Evolutionary conservation across 2,113 vertebrate species (phyloP), one percentile per base, ranked within the genome.

Genomic region (Neopipo cinnamomea): DNA sequence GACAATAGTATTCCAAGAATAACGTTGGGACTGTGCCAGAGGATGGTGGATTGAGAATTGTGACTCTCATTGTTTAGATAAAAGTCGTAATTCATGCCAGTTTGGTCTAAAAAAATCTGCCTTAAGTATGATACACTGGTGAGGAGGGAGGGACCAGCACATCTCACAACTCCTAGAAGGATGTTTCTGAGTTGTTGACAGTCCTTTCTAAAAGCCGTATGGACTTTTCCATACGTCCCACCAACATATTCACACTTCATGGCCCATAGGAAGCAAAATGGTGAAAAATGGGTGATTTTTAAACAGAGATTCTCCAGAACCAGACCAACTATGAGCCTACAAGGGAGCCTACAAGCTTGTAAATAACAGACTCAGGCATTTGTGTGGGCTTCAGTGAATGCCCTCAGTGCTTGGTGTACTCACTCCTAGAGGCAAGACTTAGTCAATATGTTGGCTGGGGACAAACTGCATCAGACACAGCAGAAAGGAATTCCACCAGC

Each of bases 401-500:
- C 21, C 39, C 53, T 73, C 58, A 14, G 70, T 58, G 49, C 73
- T 39, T 8, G 11, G 56, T 24, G 16, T 14, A 25, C 52, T 80
- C 24, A 39, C 31, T 73, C 3, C 0, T 7, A 61, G 35, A 68
- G 52, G n/a, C 44, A 50, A 66, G 52, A 31, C 56, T 92, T 42
- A 25, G 2, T 70, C 47, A 44, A 8, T 41, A 19, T 24, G 47
- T 35, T 93, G 73, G 42, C 88, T 89, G 82, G 68, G 92, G 88
- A 73, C 81, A 96, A 91, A 76, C 75, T 2, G 2, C 91, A 93
- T 28, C 50, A 87, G 86, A 59, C 35, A 10, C 72, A 89, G 59
- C 59, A 67, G 79, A 93, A 83, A 50, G 77, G 81, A 97, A 95
- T 92, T 89, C 73, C 94, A 87, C 10, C 84, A 92, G 73, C 80